phyloP scores from a whole-genome alignment of 2,888 invertebrate species.

The Linhomoeus sp. region DNA sequence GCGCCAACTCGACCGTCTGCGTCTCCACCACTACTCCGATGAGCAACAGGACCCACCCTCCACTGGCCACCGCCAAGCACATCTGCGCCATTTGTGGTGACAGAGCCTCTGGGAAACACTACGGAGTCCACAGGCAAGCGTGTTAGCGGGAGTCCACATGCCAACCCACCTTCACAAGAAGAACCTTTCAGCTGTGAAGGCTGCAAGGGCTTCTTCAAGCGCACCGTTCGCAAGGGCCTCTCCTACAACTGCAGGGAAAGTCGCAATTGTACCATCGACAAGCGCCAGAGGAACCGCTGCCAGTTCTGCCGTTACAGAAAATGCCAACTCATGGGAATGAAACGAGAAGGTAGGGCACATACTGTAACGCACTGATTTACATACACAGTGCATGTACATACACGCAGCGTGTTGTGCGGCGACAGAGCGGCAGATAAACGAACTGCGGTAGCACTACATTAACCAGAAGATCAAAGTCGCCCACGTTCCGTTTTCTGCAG shows the following conservation, averaged over 20 bases:
- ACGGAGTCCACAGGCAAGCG: constrained; percentile 70
- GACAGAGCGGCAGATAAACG: too few relatives aligned
- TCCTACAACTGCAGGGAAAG: constrained; percentile 91
- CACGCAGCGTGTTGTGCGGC: too few relatives aligned
- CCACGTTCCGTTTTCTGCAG: too few relatives aligned
- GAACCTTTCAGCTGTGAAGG: constrained; percentile 52
- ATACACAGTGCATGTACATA: too few relatives aligned
- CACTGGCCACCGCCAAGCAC: constrained; percentile 60
- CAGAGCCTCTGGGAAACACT: constrained; percentile 89
- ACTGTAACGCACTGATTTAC: too few relatives aligned
- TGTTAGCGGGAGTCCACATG: background rate
- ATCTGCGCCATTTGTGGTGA: constrained; percentile 93
- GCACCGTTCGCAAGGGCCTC: constrained; percentile 86
- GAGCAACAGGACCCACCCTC: background rate
- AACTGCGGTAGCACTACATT: too few relatives aligned
- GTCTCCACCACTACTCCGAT: too few relatives aligned
- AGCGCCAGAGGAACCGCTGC: constrained; percentile 83
- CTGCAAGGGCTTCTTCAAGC: constrained; percentile 94
- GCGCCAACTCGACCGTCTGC: too few relatives aligned
- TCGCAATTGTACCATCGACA: constrained; percentile 82
- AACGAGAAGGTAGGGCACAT: constrained; percentile 66
- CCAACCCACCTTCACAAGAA: background rate
- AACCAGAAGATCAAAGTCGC: too few relatives aligned
- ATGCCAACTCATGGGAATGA: constrained; percentile 89
- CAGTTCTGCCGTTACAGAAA: constrained; percentile 97